Evolutionary conservation across 1,140 invertebrate genomes (phyloP).

Genomic region (Cepaea nemoralis): DNA sequence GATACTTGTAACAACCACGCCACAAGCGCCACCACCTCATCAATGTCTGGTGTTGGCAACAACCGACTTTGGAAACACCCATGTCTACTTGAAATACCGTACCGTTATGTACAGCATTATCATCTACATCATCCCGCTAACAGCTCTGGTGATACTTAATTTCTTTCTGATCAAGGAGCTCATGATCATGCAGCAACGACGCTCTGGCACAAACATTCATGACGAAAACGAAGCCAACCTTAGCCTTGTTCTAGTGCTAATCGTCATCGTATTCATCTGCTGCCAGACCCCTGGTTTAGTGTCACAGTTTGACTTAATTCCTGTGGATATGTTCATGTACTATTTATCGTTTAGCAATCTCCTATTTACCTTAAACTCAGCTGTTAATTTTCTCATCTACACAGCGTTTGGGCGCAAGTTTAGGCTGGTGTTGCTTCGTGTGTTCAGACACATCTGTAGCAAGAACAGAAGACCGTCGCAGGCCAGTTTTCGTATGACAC

Average conservation of each 20-base stretch:
- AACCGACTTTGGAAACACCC: conserved; percentile 57
- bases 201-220: conserved; percentile 58
- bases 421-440: conserved; percentile 55
- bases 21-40: not conserved
- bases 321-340: conserved; percentile 51
- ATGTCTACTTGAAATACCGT: conserved; percentile 57
- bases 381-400: conserved; percentile 69
- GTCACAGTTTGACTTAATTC: conserved; percentile 62
- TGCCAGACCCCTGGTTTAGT: conserved; percentile 67
- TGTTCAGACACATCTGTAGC: conserved; percentile 44
- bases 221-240: conserved; percentile 67
- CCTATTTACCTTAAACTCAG: conserved; percentile 64
- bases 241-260: conserved; percentile 63
- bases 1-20: not conserved
- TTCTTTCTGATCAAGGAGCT: conserved; percentile 63
- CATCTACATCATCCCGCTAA: conserved; percentile 63
- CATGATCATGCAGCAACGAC: conserved; percentile 64
- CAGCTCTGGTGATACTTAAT: conserved; percentile 46
- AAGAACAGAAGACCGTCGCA: not conserved
- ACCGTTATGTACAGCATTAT: conserved; percentile 60
- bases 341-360: conserved; percentile 64
- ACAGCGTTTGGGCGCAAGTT: conserved; percentile 65
- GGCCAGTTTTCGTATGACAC: not conserved
- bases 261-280: conserved; percentile 66
- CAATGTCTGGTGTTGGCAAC: conserved; percentile 48